These are phyloP conservation scores for Misgurnus anguillicaudatus DNA, from an alignment of 2,113 vertebrate species.

Conservation along the genomic window DNA sequence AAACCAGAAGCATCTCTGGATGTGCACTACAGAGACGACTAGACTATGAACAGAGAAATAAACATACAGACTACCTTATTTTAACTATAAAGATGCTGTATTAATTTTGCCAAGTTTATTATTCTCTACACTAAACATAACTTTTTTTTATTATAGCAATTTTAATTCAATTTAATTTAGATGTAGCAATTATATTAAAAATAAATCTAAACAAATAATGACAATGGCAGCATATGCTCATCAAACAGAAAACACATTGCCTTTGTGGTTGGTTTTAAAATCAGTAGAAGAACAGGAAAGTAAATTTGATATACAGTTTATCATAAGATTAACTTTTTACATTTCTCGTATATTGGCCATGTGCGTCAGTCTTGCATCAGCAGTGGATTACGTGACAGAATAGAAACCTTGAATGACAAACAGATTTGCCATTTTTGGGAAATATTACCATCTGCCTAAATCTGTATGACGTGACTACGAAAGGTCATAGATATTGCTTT, in stretches of 20 bases:
- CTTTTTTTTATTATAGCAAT: too few relatives aligned
- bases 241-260: not conserved
- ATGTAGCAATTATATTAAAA: too few relatives aligned
- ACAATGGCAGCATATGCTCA: too few relatives aligned
- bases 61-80: not conserved
- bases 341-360: not conserved
- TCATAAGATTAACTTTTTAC: conserved; percentile 7
- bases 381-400: conserved; percentile 26
- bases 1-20: conserved; percentile 33
- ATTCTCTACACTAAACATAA: not conserved
- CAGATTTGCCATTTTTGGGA: conserved; percentile 29
- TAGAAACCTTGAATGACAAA: conserved; percentile 21
- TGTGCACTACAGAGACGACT: conserved; percentile 7
- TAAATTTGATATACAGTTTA: not conserved
- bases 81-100: conserved; percentile 1
- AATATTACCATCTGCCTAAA: conserved; percentile 33
- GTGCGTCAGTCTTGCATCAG: conserved; percentile 30
- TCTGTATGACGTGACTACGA: conserved; percentile 33
- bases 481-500: conserved; percentile 30
- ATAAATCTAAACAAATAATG: too few relatives aligned
- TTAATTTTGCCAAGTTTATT: not conserved
- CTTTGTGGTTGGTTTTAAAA: not conserved
- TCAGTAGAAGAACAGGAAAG: not conserved
- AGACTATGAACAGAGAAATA: not conserved
- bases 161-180: too few relatives aligned